Percentiles rank a stretch among this genome's conserved stretches.
Evolutionary conservation across 2,888 invertebrate species (phyloP).

Genomic region (Urechis unicinctus): DNA sequence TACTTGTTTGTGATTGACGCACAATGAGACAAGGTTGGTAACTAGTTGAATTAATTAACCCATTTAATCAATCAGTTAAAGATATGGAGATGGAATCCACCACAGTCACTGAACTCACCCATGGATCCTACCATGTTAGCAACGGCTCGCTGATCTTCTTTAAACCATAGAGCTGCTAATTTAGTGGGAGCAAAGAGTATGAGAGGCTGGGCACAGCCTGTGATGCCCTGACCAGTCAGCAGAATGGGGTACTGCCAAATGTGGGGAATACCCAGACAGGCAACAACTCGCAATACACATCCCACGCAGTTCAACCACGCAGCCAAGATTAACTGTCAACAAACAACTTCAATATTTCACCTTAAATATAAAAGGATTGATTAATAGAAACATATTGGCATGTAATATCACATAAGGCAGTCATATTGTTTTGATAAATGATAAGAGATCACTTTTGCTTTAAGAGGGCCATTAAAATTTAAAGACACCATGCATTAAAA

Average conservation of each 20-base stretch:
- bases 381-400: too few relatives aligned
- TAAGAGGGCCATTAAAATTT: too few relatives aligned
- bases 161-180: constrained; percentile 54
- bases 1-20: too few relatives aligned
- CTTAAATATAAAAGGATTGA: too few relatives aligned
- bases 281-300: constrained; percentile 47
- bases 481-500: too few relatives aligned
- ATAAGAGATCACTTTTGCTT: too few relatives aligned
- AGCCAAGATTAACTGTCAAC: constrained; percentile 45
- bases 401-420: too few relatives aligned
- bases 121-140: constrained; percentile 53
- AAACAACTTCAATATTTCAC: background rate
- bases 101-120: constrained; percentile 24
- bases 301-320: constrained; percentile 52
- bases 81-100: too few relatives aligned
- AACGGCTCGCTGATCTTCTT: constrained; percentile 50
- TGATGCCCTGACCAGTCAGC: constrained; percentile 50
- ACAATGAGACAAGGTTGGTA: background rate
- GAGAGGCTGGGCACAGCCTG: constrained; percentile 54
- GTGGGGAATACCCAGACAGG: constrained; percentile 31
- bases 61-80: background rate
- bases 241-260: constrained; percentile 29
- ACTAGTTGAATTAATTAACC: background rate
- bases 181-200: constrained; percentile 55
- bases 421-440: too few relatives aligned